Evolutionary conservation across 1,140 invertebrate species (phyloP), one percentile per base, ranked within the genome.

Genomic region (Heliconius eleuchia): DNA sequence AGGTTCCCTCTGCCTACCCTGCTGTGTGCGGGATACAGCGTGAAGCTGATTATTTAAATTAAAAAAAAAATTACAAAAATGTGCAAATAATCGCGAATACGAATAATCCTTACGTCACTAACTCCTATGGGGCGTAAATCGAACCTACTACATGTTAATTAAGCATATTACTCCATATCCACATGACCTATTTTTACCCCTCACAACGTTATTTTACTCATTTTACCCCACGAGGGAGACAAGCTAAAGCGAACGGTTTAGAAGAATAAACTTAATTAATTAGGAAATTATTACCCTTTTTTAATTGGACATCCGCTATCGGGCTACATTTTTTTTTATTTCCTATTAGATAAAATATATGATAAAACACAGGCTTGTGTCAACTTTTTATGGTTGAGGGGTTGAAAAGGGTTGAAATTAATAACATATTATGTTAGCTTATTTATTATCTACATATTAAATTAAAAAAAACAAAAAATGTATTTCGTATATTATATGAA

Each of bases 251-350:
- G 82, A 83, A 77, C 57, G 82, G 78, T 77, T 83, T 77, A 80
- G 79, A 76, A 80, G 79, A 83, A 83, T 83, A 83, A 83, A 80
- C 66, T 78, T 80, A 83, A 83, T 83, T 83, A 83, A 83, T 83
- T 83, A 83, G 76, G 76, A 71, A 83, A 76, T 80, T 83, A 83
- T 83, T 83, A 76, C 79, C 37, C 30, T 27, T 79, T 66, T 66
- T 80, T 82, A 82, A 82, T 82, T 82, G 81, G 81, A 82, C 73
- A 80, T 80, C 74, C 71, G 78, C 50, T 57, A 74, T 79, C 60
- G 78, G 74, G 74, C 34, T 75, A 60, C 50, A 30, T 66, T 27
- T 66, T 66, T 60, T 66, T 57, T 57, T 23, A 57, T 23, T 57
- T 57, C n/a, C n/a, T 23, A 23, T 57, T 57, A 23, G 55, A 66